These are phyloP conservation scores for Halesus radiatus DNA, from an alignment of 1,140 invertebrate species.

Conservation along the genomic window DNA sequence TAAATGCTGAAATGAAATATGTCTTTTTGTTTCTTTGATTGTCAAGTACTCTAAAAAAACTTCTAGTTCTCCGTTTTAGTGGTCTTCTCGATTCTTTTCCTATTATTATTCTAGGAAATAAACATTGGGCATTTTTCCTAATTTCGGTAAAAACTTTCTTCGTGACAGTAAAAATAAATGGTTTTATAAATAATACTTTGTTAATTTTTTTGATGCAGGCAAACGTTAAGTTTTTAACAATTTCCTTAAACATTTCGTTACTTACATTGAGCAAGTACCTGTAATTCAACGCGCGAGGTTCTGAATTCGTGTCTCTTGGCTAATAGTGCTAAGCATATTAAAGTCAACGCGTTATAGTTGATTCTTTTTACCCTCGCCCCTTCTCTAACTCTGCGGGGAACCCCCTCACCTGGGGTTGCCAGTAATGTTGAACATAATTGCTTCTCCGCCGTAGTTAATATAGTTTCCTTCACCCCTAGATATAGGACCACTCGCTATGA, in stretches of 20 bases:
- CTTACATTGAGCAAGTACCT: too few relatives aligned
- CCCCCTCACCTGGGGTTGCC: background rate
- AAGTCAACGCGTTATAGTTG: background rate
- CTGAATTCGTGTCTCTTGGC: background rate
- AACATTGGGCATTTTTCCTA: background rate
- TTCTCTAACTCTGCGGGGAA: background rate
- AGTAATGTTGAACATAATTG: slow-evolving; percentile 28
- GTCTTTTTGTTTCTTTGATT: slow-evolving; percentile 9
- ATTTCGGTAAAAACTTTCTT: background rate
- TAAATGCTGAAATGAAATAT: background rate
- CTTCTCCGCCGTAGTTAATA: slow-evolving; percentile 7
- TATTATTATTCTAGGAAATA: background rate
- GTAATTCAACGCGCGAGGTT: too few relatives aligned
- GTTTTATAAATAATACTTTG: background rate
- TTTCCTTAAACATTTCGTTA: background rate
- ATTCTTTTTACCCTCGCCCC: background rate
- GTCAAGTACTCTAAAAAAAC: background rate
- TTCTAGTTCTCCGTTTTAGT: background rate
- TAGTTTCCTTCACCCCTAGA: slow-evolving; percentile 6
- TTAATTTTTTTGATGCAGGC: background rate
- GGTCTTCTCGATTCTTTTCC: background rate
- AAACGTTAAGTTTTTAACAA: background rate
- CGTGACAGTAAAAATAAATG: background rate
- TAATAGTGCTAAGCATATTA: background rate
- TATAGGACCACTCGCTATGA: slow-evolving; percentile 21